Conservation (phyloP, 2,888 invertebrate genomes). For the Cyclophora albipunctata region DNA sequence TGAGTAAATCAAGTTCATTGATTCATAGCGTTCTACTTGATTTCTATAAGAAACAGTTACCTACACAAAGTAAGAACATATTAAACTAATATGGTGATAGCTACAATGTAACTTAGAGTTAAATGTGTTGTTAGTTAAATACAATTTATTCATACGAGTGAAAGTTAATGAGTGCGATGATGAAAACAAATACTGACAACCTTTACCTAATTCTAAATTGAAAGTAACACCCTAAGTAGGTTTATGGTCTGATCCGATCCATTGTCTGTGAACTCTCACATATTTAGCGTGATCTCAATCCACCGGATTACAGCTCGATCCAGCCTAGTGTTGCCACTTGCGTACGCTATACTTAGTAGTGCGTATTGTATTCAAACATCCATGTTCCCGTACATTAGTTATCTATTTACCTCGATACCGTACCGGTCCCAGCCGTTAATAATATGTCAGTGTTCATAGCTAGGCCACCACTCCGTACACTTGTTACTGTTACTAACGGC, state of each 20-base stretch:
- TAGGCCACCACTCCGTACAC: slow-evolving; percentile 37
- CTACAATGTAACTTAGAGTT: no score
- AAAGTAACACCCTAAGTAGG: no score
- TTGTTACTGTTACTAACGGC: slow-evolving; percentile 59
- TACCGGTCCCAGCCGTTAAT: slow-evolving; percentile 47
- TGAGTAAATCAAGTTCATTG: no score
- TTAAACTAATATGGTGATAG: no score
- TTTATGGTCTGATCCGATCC: background rate
- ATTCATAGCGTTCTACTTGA: no score
- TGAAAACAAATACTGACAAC: no score
- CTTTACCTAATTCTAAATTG: no score
- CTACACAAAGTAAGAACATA: no score
- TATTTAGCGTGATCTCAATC: background rate
- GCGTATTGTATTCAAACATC: slow-evolving; percentile 33
- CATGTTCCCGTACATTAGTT: slow-evolving; percentile 32
- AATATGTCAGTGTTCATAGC: slow-evolving; percentile 37
- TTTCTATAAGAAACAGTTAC: no score
- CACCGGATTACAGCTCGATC: background rate
- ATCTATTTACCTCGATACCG: slow-evolving; percentile 47
- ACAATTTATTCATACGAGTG: no score
- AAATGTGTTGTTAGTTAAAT: no score
- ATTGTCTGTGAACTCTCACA: background rate
- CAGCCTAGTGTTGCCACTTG: background rate
- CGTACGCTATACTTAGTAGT: slow-evolving; percentile 1
- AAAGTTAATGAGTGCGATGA: no score